phyloP scores from a whole-genome alignment of 2,113 vertebrate genomes.

The Protobothrops flavoviridis region DNA sequence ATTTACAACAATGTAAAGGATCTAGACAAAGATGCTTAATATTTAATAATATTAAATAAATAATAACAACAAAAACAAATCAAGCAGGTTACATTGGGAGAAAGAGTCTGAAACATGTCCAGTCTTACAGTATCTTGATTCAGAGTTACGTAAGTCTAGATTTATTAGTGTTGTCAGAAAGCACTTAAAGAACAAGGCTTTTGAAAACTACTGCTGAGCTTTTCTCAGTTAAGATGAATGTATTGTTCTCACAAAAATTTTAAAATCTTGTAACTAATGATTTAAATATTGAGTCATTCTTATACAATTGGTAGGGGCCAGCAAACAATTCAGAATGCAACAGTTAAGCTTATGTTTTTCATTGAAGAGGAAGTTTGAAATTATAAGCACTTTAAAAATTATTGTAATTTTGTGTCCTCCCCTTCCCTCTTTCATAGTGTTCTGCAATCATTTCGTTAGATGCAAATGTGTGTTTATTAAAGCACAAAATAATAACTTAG shows the following conservation, averaged over 20 bases:
- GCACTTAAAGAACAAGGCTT: neutral
- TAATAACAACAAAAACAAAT: neutral
- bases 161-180: neutral
- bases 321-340: neutral
- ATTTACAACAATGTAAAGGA: neutral
- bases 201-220: neutral
- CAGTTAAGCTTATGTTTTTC: neutral
- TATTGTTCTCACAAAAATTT: neutral
- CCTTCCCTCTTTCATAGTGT: neutral
- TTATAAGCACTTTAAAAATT: slow-evolving; percentile 6
- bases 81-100: neutral
- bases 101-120: neutral
- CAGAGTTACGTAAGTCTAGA: neutral
- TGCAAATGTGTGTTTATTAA: neutral
- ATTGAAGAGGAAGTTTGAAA: neutral
- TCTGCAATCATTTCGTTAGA: neutral
- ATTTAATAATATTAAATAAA: neutral
- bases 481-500: slow-evolving; percentile 8
- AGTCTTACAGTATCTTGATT: neutral
- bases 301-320: neutral
- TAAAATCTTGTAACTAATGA: neutral
- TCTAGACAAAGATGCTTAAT: neutral
- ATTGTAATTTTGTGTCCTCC: neutral
- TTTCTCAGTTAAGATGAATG: neutral
- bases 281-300: neutral